Base-by-base conservation (phyloP, 2,113 vertebrate species). In the Leucosticte australis region DNA sequence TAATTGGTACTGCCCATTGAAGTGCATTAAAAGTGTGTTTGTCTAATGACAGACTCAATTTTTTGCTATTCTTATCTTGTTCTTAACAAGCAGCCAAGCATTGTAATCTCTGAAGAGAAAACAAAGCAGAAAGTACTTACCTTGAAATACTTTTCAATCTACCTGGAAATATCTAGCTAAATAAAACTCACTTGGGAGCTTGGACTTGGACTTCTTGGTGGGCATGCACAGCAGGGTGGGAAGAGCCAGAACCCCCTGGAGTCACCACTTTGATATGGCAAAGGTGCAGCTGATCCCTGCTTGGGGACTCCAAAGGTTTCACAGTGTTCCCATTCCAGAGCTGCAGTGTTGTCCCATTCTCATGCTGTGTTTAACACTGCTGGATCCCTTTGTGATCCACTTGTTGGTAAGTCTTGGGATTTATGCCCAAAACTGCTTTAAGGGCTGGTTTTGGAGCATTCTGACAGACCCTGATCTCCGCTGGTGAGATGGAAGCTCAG, bases 181-280 rank as follows among this genome's bases (percentile, higher is more conserved):
- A 73, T 65, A 47, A 74, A 70, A 16, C 7, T 59, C 26, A 59
- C 21, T 68, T 81, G 23, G 22, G 27, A 73, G 35, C 10, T 85
- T 47, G 15, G 15, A 2, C 9, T 89, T 42, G 15, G 12, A 1
- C 9, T 31, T 42, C 20, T 11, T 28, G 20, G 14, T 37, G 37
- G 30, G 1, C 5, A 1, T 6, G 10, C 15, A 56, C 55, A 63
- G 30, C 9, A 2, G 1, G 4, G 13, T 6, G 59, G 9, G 4
- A 75, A 21, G 30, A 42, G 49, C 11, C 11, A 41, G 23, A 62
- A 42, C 8, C 11, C 5, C 49, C 41, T 19, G 23, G 7, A 12
- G 49, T 3, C 8, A 0, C 2, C 14, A 5, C 35, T 60, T 39
- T 21, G 39, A 13, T 41, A 0, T 1, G 27, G 7, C 24, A 67